These are phyloP conservation scores for Orientallactaga bullata DNA, from an alignment of 2,113 vertebrate species.

Conservation along the genomic window DNA sequence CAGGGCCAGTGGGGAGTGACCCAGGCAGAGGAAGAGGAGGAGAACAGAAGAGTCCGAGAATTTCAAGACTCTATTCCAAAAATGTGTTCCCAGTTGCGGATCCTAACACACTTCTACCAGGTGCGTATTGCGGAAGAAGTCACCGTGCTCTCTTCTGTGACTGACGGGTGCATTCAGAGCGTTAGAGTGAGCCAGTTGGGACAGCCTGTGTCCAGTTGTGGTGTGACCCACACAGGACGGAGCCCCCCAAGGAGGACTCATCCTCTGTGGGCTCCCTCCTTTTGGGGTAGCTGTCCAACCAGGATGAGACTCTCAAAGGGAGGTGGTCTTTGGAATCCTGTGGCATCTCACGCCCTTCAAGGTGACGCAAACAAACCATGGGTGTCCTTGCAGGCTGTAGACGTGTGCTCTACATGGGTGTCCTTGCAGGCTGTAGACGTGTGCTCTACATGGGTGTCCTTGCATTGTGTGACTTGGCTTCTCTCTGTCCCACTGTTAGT, in stretches of 20 bases:
- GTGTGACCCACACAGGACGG: neutral
- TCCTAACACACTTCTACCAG: conserved; percentile 98
- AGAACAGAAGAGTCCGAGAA: conserved; percentile 92
- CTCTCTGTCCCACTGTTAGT: too few species aligned
- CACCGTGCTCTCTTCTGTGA: neutral
- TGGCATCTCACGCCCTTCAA: too few species aligned
- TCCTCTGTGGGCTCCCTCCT: neutral
- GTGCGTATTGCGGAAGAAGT: conserved; percentile 78
- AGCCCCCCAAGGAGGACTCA: too few species aligned
- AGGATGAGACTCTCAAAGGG: neutral
- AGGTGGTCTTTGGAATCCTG: neutral
- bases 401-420: too few species aligned
- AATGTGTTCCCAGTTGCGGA: conserved; percentile 96
- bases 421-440: too few species aligned
- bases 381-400: too few species aligned
- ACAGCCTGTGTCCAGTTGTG: neutral
- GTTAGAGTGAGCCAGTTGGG: neutral
- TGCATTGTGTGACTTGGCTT: too few species aligned
- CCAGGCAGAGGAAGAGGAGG: conserved; percentile 92
- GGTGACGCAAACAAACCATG: neutral
- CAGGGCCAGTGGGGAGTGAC: conserved; percentile 98
- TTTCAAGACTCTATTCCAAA: conserved; percentile 96
- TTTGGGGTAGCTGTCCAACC: neutral
- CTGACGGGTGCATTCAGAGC: neutral
- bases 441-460: too few species aligned